Evolutionary conservation across 2,797 vertebrate genomes (phyloP), one percentile per base, ranked within the genome.

Genomic region (Manis pentadactyla): DNA sequence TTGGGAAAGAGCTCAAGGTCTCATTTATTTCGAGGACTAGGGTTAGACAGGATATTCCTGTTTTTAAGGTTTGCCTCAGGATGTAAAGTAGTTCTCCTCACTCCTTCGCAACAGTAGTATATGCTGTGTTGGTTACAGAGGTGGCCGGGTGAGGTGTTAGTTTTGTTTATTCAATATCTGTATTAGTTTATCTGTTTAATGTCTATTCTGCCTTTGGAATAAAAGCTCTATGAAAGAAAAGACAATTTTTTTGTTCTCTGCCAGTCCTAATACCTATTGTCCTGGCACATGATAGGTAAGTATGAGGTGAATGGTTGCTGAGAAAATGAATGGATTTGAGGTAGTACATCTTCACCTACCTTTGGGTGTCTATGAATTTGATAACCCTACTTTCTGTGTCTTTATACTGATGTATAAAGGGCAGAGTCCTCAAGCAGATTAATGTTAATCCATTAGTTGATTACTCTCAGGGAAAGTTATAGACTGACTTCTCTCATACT

Each of bases 141-240:
- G 49, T 68, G 88, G 3, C 31, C 49, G 55, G 39, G 46, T 15
- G 71, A 59, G 21, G 63, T 66, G 27, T 90, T 55, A 19, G 51
- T 89, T 83, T 97, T 84, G 49, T 77, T 96, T 94, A 69, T 49
- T 91, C 27, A 53, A 90, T 71, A 8, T 37, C 27, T 68, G 79
- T 83, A 64, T 87, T 55, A 59, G 34, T 15, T 89, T 66, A 64
- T 92, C 82, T 57, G 46, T 64, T 81, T 49, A 61, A 68, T 63
- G 15, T 61, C 42, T 82, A 2, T 29, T 73, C 29, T 94, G 12
- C 14, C 39, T 71, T 69, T 83, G 61, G 29, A 82, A 46, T 66
- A 49, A 73, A 94, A 77, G 7, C 49, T 89, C 68, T 78, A 10
- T n/a, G 55, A n/a, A 39, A 85, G 55, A 59, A 71, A 87, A 85